These are phyloP conservation scores for Botia kubotai DNA, from an alignment of 2,797 vertebrate species.

Conservation along the genomic window DNA sequence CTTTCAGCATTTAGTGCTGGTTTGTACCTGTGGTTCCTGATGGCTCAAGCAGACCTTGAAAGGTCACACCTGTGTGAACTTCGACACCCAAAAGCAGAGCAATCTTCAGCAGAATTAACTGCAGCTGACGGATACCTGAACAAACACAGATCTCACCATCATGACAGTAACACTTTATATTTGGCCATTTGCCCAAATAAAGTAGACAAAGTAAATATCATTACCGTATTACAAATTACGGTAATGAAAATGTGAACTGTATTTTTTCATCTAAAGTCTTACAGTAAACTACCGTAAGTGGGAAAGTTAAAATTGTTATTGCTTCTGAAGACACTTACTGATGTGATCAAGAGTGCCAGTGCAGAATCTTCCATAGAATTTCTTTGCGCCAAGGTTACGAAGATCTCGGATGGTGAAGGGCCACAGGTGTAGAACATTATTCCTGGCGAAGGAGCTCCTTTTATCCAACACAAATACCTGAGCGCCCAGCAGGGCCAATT, in stretches of 20 bases:
- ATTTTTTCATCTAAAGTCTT: no score
- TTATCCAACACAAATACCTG: conserved; percentile 91
- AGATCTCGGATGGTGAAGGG: conserved; percentile 93
- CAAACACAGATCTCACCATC: background rate
- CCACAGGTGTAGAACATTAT: conserved; percentile 97
- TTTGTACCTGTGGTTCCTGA: conserved; percentile 65
- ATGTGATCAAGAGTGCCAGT: conserved; percentile 90
- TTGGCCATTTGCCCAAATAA: no score
- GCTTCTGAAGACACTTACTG: conserved; percentile 78
- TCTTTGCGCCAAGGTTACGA: conserved; percentile 88
- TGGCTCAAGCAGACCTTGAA: conserved; percentile 79
- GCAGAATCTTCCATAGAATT: conserved; percentile 94
- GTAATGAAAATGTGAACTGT: no score
- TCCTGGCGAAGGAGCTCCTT: conserved; percentile 86
- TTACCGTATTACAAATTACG: no score
- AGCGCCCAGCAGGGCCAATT: conserved; percentile 89
- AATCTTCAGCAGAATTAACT: conserved; percentile 90
- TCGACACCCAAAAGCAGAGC: conserved; percentile 91
- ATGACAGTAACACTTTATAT: background rate
- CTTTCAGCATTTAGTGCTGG: background rate
- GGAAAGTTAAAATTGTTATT: background rate
- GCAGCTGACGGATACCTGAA: conserved; percentile 92
- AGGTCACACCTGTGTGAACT: conserved; percentile 85
- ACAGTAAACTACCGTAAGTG: no score
- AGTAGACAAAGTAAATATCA: no score